Conservation (phyloP, 2,888 invertebrate species). For the Acleris cristana region DNA sequence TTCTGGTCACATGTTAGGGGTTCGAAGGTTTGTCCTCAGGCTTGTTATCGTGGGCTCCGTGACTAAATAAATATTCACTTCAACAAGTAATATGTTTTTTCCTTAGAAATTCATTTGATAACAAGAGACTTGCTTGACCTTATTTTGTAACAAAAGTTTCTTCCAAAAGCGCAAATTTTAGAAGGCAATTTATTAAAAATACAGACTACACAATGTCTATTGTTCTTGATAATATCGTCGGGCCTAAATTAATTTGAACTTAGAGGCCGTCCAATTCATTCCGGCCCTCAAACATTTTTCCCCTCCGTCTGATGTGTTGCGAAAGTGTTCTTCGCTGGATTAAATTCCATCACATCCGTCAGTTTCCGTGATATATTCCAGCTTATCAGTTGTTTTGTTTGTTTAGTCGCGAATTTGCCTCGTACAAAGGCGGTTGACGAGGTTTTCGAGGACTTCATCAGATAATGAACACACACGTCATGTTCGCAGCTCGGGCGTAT, state of each 20-base stretch:
- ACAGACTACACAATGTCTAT: constrained; percentile 26
- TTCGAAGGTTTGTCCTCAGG: constrained; percentile 17
- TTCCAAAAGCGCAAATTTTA: constrained; percentile 24
- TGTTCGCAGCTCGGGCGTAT: constrained; percentile 35
- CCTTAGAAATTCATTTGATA: no score
- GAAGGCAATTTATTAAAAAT: constrained; percentile 11
- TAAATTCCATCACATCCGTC: constrained; percentile 12
- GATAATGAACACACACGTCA: constrained; percentile 48
- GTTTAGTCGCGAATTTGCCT: constrained; percentile 23
- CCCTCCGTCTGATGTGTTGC: constrained; percentile 16
- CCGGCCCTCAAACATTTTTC: constrained; percentile 18
- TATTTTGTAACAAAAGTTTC: constrained; percentile 20
- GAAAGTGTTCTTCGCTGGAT: constrained; percentile 10
- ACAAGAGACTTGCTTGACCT: not conserved
- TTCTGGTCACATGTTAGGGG: constrained; percentile 43
- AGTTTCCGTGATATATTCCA: constrained; percentile 1
- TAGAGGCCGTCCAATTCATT: constrained; percentile 28
- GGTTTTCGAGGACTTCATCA: constrained; percentile 43
- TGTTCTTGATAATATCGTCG: constrained; percentile 32
- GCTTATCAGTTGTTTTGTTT: constrained; percentile 21
- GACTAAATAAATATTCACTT: no score
- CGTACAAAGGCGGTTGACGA: constrained; percentile 46
- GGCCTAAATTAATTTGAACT: constrained; percentile 35
- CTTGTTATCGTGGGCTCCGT: constrained; percentile 6
- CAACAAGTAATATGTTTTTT: no score